Base-by-base conservation (phyloP, 1,140 invertebrate genomes). In the Drosophila equinoxialis region DNA sequence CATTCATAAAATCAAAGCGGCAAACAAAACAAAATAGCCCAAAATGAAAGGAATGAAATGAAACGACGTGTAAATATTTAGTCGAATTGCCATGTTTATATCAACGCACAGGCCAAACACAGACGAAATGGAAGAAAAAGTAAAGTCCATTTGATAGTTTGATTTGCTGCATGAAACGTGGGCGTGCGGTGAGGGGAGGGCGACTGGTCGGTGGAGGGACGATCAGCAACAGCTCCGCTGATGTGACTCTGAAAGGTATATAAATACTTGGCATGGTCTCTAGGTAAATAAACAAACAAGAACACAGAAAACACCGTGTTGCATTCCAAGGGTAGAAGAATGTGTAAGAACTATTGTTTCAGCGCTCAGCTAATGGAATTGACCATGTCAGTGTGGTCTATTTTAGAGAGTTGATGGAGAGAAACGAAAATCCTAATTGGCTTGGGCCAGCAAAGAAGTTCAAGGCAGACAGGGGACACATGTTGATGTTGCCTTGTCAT, bases 211-310 rank as follows among this genome's bases (percentile, higher is more conserved):
- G 4, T n/a, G n/a, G 13, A 8, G 51, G 54, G 41, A n/a, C 2
- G 2, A 17, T 7, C 14, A 51, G 1, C 37, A 39, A 64, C 73
- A 68, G 70, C 64, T 70, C 7, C 20, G 58, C 51, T 72, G 74
- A 87, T 86, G 79, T 75, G 80, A 75, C 73, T 70, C 63, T 65
- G 73, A 71, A 84, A 86, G 39, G 71, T 79, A 82, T 86, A 87
- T 79, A 79, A 85, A 85, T 85, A 85, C 64, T 13, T 51, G 45
- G 23, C 13, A 23, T 39, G 45, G 35, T 13, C 33, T 45, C 63
- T 55, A 58, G 51, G 55, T 54, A 77, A 80, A 86, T 69, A 85
- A 86, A 85, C 79, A 82, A 37, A 60, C 20, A 51, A 37, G 11
- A 30, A 30, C 37, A 39, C 30, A 39, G 37, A 39, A 39, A 39